Conservation (phyloP, 1,140 invertebrate species). For the Drosophila tristis region DNA sequence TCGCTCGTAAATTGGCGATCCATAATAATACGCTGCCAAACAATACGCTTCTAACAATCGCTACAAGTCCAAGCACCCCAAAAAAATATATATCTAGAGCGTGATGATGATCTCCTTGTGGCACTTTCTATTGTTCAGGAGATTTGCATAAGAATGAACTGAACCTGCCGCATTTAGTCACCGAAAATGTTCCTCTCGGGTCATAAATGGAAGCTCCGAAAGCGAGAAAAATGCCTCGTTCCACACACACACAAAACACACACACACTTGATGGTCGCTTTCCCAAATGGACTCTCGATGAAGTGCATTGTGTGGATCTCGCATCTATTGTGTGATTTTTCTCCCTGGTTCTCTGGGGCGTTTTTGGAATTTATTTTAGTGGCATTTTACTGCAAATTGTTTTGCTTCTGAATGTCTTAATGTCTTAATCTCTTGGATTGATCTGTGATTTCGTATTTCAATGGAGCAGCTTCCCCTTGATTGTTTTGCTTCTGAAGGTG, state of each 20-base stretch:
- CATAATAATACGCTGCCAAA: constrained; percentile 43
- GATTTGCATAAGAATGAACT: constrained; percentile 76
- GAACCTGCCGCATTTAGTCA: constrained; percentile 50
- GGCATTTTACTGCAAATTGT: constrained; percentile 75
- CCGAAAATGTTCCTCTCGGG: constrained; percentile 40
- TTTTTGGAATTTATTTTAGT: constrained; percentile 38
- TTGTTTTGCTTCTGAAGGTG: constrained; percentile 55
- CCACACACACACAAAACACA: constrained; percentile 32
- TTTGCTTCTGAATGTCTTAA: constrained; percentile 53
- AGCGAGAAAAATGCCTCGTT: constrained; percentile 17
- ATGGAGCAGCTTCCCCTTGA: constrained; percentile 19
- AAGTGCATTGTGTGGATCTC: constrained; percentile 31
- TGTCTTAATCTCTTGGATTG: constrained; percentile 11
- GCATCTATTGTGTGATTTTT: constrained; percentile 43
- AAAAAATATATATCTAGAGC: constrained; percentile 45
- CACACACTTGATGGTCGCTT: constrained; percentile 30
- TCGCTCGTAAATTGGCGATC: constrained; percentile 62
- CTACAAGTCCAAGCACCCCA: constrained; percentile 23
- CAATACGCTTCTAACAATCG: constrained; percentile 72
- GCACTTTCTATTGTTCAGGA: constrained; percentile 29
- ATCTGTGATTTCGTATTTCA: constrained; percentile 31
- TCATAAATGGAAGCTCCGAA: constrained; percentile 35
- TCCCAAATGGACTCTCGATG: constrained; percentile 34
- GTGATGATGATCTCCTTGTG: constrained; percentile 43
- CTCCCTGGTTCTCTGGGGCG: not conserved